Percentiles rank a stretch among this genome's conserved stretches.
Evolutionary conservation across 2,113 vertebrate genomes (phyloP).

Genomic region (Leucopsar rothschildi): DNA sequence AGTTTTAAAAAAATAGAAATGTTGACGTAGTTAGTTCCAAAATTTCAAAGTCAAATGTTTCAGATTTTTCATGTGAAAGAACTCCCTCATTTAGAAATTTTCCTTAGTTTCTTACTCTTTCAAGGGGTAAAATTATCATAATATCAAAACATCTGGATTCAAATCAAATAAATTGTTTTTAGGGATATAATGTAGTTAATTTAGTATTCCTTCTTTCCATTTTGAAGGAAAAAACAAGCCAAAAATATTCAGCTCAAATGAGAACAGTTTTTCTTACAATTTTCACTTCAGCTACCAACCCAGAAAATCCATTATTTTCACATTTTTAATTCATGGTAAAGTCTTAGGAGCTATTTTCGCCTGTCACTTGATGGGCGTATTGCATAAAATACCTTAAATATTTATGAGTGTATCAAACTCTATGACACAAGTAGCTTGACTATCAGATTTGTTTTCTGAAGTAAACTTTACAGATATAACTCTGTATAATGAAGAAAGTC

Average conservation of each 20-base stretch:
- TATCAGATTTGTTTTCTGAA: conserved; percentile 41
- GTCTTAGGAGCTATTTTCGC: conserved; percentile 44
- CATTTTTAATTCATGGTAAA: conserved; percentile 63
- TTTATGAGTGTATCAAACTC: conserved; percentile 49
- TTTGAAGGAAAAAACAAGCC: not conserved
- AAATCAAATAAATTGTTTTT: not conserved
- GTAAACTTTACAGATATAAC: conserved; percentile 19
- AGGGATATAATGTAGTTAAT: not conserved
- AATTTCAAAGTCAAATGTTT: not conserved
- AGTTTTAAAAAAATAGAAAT: not conserved
- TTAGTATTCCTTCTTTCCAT: not conserved
- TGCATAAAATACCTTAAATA: conserved; percentile 58
- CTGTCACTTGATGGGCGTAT: conserved; percentile 46
- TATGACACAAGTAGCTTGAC: conserved; percentile 11
- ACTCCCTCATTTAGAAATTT: not conserved
- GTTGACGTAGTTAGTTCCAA: not conserved
- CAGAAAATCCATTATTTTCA: conserved; percentile 57
- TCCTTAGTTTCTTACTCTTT: not conserved
- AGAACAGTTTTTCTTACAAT: conserved; percentile 7
- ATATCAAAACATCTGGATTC: not conserved
- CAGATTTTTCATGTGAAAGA: not conserved
- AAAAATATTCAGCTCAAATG: not conserved
- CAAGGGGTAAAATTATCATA: not conserved
- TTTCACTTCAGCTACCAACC: conserved; percentile 23
- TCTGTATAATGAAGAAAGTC: conserved; percentile 9